phyloP scores from a whole-genome alignment of 1,140 invertebrate genomes.

The Meloidogyne floridensis region DNA sequence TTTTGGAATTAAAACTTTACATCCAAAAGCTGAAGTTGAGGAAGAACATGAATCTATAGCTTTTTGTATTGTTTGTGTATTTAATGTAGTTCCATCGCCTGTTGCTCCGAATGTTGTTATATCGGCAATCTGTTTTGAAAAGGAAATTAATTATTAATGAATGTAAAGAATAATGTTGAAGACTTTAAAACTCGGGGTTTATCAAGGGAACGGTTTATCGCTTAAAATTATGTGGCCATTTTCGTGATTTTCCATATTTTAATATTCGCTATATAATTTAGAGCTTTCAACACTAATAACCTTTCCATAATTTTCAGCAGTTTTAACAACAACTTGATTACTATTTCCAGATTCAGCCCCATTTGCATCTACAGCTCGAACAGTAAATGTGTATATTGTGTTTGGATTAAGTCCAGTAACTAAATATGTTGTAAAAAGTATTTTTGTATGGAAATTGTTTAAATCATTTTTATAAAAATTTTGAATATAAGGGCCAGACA shows the following conservation, averaged over 20 bases:
- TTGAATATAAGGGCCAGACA: not conserved
- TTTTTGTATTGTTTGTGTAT: slow-evolving; percentile 11
- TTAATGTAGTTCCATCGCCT: slow-evolving; percentile 10
- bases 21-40: not conserved
- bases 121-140: not conserved
- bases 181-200: too few relatives aligned
- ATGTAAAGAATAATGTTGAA: too few relatives aligned
- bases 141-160: not conserved
- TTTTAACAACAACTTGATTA: not conserved
- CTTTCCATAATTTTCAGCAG: not conserved
- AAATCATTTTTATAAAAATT: slow-evolving; percentile 19
- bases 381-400: slow-evolving; percentile 2
- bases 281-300: too few relatives aligned
- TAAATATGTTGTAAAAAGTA: not conserved
- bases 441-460: slow-evolving; percentile 16
- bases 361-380: not conserved
- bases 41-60: not conserved
- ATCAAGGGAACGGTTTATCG: too few relatives aligned
- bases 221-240: too few relatives aligned
- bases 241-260: too few relatives aligned
- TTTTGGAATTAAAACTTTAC: not conserved
- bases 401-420: not conserved
- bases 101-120: not conserved
- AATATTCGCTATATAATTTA: too few relatives aligned
- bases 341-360: not conserved